Evolutionary conservation across 2,888 invertebrate species (phyloP).

Genomic region (Torymus texanus): DNA sequence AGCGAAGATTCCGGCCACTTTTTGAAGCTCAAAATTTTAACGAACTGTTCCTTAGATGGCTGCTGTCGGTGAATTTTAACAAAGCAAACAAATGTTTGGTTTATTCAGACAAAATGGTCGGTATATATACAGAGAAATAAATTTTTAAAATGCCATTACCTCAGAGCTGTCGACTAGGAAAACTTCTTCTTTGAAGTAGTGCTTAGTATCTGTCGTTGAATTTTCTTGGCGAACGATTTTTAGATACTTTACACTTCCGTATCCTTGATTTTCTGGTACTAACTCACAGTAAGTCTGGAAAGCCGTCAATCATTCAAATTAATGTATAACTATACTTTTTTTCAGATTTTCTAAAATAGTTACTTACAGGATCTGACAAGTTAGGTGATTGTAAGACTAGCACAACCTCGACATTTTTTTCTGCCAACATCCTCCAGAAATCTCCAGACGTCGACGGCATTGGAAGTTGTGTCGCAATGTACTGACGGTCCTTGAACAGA

Average conservation of each 20-base stretch:
- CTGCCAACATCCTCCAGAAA: constrained; percentile 76
- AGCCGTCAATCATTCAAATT: background rate
- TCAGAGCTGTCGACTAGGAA: constrained; percentile 61
- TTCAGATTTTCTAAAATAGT: background rate
- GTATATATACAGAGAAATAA: too few relatives aligned
- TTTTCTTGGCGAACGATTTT: constrained; percentile 59
- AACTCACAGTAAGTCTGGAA: constrained; percentile 66
- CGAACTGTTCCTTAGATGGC: constrained; percentile 33
- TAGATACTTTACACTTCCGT: constrained; percentile 64
- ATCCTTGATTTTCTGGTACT: constrained; percentile 61
- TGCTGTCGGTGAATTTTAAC: constrained; percentile 20
- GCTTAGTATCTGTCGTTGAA: constrained; percentile 48
- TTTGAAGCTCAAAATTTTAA: constrained; percentile 51
- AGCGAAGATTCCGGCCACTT: constrained; percentile 54
- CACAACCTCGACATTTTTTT: constrained; percentile 72
- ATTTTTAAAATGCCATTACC: constrained; percentile 50
- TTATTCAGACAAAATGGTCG: too few relatives aligned
- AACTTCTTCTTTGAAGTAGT: constrained; percentile 59
- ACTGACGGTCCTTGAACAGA: constrained; percentile 69
- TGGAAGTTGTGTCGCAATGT: constrained; percentile 75
- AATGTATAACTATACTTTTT: background rate
- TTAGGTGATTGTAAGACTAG: constrained; percentile 73
- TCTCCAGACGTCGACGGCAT: constrained; percentile 74
- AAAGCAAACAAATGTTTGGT: background rate
- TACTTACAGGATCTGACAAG: constrained; percentile 68